These are phyloP conservation scores for Misgurnus mizolepis DNA, from an alignment of 2,113 vertebrate species.

Conservation along the genomic window DNA sequence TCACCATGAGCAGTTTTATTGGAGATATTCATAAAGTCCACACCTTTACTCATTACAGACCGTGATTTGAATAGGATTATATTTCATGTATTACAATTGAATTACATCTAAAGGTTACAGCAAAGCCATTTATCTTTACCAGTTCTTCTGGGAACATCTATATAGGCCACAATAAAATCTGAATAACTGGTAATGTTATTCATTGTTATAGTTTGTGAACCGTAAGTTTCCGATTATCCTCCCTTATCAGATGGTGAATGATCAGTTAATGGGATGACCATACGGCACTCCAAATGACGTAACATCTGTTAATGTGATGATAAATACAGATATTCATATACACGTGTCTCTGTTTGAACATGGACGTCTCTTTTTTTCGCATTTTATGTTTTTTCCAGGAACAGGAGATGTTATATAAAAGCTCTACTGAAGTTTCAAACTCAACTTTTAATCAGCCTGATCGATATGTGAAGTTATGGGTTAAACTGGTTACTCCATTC, in stretches of 20 bases:
- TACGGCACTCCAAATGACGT: slow-evolving; percentile 8
- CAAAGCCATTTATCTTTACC: neutral
- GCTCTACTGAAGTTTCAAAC: slow-evolving; percentile 79
- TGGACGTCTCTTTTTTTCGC: neutral
- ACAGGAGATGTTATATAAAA: slow-evolving; percentile 84
- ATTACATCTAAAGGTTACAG: neutral
- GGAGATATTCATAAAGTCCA: neutral
- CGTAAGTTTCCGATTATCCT: neutral
- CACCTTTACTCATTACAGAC: neutral
- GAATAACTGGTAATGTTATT: neutral
- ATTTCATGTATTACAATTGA: neutral
- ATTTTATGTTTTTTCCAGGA: slow-evolving; percentile 74
- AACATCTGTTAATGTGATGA: neutral
- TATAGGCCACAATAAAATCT: neutral
- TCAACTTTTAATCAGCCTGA: slow-evolving; percentile 87
- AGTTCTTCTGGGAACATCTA: neutral
- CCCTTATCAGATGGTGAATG: neutral
- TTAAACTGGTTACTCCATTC: slow-evolving; percentile 90
- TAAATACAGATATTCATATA: neutral
- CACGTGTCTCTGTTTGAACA: neutral
- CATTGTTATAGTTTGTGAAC: slow-evolving; percentile 2
- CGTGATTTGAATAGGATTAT: neutral
- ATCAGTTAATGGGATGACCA: neutral
- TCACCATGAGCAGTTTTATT: too few relatives aligned
- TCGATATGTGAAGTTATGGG: slow-evolving; percentile 92